These are phyloP conservation scores for Cottoperca gobio DNA, from an alignment of 2,797 vertebrate genomes.

Conservation along the genomic window DNA sequence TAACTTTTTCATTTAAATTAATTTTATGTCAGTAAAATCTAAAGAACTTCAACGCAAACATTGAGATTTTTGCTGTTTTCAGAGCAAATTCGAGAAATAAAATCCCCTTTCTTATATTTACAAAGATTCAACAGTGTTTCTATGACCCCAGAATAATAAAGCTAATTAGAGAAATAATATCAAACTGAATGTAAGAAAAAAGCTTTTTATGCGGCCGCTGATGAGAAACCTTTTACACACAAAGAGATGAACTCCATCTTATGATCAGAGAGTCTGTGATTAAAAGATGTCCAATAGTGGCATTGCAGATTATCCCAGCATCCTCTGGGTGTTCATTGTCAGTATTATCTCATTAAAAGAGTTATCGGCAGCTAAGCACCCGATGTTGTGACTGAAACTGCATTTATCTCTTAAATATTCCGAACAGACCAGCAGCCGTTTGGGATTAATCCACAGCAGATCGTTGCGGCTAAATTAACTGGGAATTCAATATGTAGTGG, in stretches of 20 bases:
- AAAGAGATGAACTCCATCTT: constrained; percentile 11
- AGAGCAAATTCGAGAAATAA: background rate
- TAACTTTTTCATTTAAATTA: background rate
- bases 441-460: background rate
- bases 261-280: constrained; percentile 29
- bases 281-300: constrained; percentile 23
- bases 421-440: background rate
- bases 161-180: background rate
- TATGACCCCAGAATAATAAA: too few species aligned
- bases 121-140: too few species aligned
- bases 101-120: background rate
- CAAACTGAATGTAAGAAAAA: background rate
- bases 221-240: too few species aligned
- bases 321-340: constrained; percentile 30
- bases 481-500: too few species aligned
- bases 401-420: constrained; percentile 22
- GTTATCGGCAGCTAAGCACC: background rate
- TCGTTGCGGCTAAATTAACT: too few species aligned
- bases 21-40: background rate
- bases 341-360: constrained; percentile 18
- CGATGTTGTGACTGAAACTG: background rate
- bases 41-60: background rate
- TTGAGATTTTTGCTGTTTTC: background rate
- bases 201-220: background rate
- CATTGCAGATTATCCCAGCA: constrained; percentile 16